phyloP scores from a whole-genome alignment of 2,888 invertebrate genomes.

The Pyralis farinalis region DNA sequence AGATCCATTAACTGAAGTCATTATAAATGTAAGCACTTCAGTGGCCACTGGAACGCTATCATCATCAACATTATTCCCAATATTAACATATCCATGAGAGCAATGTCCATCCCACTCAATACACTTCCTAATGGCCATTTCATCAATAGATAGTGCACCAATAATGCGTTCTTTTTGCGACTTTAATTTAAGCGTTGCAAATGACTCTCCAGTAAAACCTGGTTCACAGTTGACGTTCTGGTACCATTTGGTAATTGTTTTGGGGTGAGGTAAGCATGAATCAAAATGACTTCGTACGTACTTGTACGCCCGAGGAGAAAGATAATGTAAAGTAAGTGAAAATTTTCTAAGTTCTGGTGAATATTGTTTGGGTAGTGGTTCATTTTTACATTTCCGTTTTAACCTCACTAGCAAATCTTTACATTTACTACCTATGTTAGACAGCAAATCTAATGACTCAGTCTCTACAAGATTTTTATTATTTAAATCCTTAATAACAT shows the following conservation, averaged over 20 bases:
- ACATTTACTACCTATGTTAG: not conserved
- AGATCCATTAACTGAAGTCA: slow-evolving; percentile 8
- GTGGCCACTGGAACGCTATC: slow-evolving; percentile 10
- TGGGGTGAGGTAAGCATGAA: slow-evolving; percentile 9
- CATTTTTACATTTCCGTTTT: not conserved
- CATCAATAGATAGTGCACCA: not conserved
- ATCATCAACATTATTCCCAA: slow-evolving; percentile 5
- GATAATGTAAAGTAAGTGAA: slow-evolving; percentile 10
- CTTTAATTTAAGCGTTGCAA: not conserved
- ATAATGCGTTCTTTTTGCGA: not conserved
- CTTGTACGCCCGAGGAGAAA: slow-evolving; percentile 11
- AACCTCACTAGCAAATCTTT: not conserved
- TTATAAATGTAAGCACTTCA: slow-evolving; percentile 12
- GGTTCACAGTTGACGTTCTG: slow-evolving; percentile 2
- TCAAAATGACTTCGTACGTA: slow-evolving; percentile 10
- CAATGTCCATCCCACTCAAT: slow-evolving; percentile 8
- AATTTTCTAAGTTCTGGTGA: slow-evolving; percentile 8
- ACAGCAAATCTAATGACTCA: not conserved
- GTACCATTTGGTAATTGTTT: slow-evolving; percentile 7
- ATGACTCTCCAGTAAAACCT: slow-evolving; percentile 5
- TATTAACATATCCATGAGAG: slow-evolving; percentile 7
- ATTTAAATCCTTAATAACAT: not conserved
- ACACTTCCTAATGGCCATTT: slow-evolving; percentile 5
- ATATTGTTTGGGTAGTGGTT: slow-evolving; percentile 1
- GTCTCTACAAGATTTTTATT: not conserved